These are phyloP conservation scores for Oriolus oriolus DNA, from an alignment of 2,113 vertebrate species.

Conservation along the genomic window DNA sequence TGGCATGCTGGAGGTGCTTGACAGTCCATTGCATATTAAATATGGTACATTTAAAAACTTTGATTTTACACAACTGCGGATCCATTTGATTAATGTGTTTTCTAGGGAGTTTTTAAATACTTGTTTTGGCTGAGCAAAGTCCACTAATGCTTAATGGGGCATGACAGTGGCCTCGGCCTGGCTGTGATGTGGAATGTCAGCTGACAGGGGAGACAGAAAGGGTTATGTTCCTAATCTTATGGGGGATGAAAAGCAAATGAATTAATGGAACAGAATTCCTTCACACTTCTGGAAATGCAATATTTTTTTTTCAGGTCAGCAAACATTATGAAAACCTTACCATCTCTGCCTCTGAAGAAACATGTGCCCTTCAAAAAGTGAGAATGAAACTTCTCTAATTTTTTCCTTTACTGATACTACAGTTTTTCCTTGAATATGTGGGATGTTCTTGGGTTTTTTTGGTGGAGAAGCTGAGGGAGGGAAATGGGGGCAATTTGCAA, in stretches of 20 bases:
- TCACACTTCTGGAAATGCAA: background rate
- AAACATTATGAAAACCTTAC: background rate
- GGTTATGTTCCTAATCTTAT: constrained; percentile 11
- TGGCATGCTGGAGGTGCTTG: background rate
- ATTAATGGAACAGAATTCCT: constrained; percentile 16
- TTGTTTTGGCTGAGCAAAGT: constrained; percentile 12
- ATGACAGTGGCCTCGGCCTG: background rate
- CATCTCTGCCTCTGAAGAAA: background rate
- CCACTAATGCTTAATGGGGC: constrained; percentile 35
- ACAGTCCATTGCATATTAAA: constrained; percentile 39
- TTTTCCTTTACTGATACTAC: background rate
- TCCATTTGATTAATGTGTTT: constrained; percentile 50
- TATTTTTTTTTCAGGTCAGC: background rate
- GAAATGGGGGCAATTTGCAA: background rate
- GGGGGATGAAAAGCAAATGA: constrained; percentile 23
- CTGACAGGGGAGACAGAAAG: background rate
- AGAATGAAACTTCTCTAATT: background rate
- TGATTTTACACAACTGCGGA: background rate
- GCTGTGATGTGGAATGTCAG: background rate
- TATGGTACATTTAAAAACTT: constrained; percentile 24
- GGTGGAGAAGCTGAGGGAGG: background rate
- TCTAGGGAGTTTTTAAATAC: constrained; percentile 38
- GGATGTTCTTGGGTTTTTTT: background rate
- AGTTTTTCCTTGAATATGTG: background rate
- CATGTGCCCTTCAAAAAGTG: background rate